Evolutionary conservation across 1,140 invertebrate species (phyloP).

Genomic region (Bactericera cockerelli): DNA sequence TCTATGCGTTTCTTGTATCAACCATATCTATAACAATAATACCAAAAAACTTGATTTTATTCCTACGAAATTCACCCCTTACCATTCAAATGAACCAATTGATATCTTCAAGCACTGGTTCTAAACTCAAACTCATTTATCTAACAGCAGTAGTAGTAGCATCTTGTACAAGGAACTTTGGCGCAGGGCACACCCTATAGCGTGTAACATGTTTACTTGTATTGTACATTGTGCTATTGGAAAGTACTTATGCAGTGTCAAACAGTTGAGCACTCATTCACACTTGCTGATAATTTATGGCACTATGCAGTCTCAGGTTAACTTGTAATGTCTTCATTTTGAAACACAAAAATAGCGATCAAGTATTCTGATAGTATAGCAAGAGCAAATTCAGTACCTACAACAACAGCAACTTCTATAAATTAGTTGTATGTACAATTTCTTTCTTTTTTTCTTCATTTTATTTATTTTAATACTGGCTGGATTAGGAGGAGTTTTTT

Average conservation of each 20-base stretch:
- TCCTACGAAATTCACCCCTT: no score
- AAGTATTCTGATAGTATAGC: conserved; percentile 5
- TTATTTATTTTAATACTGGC: not conserved
- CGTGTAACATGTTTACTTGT: not conserved
- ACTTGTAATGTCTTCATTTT: conserved; percentile 7
- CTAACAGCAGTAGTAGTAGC: no score
- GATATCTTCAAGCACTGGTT: no score
- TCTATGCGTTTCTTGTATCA: no score
- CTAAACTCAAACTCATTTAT: no score
- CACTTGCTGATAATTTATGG: conserved; percentile 8
- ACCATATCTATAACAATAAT: no score
- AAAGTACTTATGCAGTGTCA: conserved; percentile 7
- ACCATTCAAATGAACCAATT: no score
- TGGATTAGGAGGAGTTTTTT: not conserved
- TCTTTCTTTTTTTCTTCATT: not conserved
- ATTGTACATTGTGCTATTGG: not conserved
- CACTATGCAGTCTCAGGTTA: conserved; percentile 6
- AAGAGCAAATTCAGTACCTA: conserved; percentile 8
- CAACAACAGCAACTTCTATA: conserved; percentile 4
- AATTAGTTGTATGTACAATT: conserved; percentile 8
- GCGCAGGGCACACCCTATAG: not conserved
- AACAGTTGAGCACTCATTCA: conserved; percentile 9
- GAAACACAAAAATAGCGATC: conserved; percentile 5
- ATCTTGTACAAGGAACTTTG: no score
- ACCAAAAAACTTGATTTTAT: no score